A percentile compares a stretch with the other conserved stretches of the same genome.
phyloP scores from a whole-genome alignment of 2,888 invertebrate species.

The Harpalus rubripes region DNA sequence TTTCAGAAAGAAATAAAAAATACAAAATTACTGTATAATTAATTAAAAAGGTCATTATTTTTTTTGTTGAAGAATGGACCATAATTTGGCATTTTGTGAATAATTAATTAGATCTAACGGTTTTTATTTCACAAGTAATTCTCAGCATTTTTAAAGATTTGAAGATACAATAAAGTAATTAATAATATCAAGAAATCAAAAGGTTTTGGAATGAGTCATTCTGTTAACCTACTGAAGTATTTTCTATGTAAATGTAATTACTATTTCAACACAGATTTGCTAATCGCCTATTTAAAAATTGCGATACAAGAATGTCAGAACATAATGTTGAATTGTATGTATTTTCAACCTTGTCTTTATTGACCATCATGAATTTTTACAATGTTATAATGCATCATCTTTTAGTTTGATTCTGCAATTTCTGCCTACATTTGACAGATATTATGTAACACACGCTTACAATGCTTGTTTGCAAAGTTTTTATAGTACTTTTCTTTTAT shows the following conservation, averaged over 20 bases:
- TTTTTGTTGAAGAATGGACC: background rate
- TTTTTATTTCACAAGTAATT: background rate
- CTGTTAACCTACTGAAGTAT: slow-evolving; percentile 40
- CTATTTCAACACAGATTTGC: slow-evolving; percentile 41
- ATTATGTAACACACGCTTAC: background rate
- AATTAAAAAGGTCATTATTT: slow-evolving; percentile 20
- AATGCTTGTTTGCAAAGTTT: background rate
- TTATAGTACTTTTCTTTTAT: too few relatives aligned
- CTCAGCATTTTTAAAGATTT: background rate
- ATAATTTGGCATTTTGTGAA: slow-evolving; percentile 26
- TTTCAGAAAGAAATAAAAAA: too few relatives aligned
- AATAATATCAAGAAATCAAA: slow-evolving; percentile 13
- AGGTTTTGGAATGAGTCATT: slow-evolving; percentile 36
- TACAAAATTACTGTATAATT: background rate
- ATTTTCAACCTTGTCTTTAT: slow-evolving; percentile 41
- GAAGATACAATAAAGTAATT: slow-evolving; percentile 19
- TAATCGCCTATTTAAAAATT: slow-evolving; percentile 34
- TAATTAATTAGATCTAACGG: slow-evolving; percentile 7
- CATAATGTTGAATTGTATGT: slow-evolving; percentile 40
- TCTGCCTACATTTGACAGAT: slow-evolving; percentile 14
- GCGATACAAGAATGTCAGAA: slow-evolving; percentile 32
- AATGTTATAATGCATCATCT: slow-evolving; percentile 28
- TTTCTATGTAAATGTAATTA: slow-evolving; percentile 48
- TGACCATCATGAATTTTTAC: slow-evolving; percentile 19
- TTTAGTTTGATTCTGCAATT: slow-evolving; percentile 11